Percentiles rank a stretch among this genome's conserved stretches.
Evolutionary conservation across 2,113 vertebrate genomes (phyloP).

Genomic region (Xenopus borealis): DNA sequence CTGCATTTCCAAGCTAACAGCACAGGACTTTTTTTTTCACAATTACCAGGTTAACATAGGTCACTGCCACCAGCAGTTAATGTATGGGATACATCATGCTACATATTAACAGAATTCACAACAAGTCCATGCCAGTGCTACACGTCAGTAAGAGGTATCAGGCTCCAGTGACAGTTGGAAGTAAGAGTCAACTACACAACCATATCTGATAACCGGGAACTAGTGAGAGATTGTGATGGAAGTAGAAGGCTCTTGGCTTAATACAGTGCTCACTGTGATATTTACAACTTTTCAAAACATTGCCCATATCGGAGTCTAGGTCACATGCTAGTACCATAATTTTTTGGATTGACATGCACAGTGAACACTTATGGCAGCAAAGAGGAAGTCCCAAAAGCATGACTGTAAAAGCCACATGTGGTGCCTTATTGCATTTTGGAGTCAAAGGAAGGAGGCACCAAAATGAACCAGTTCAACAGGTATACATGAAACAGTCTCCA

Average conservation of each 20-base stretch:
- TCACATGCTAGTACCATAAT: conserved; percentile 1
- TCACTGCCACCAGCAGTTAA: conserved; percentile 44
- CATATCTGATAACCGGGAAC: conserved; percentile 43
- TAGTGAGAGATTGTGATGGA: conserved; percentile 49
- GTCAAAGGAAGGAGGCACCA: background rate
- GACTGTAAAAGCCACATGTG: background rate
- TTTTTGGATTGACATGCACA: conserved; percentile 19
- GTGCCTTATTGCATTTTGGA: conserved; percentile 14
- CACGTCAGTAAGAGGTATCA: conserved; percentile 83
- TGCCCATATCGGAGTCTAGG: background rate
- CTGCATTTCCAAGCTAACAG: background rate
- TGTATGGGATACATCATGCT: conserved; percentile 85
- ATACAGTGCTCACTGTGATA: background rate
- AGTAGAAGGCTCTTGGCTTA: background rate
- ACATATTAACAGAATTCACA: conserved; percentile 79
- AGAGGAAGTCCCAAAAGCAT: background rate
- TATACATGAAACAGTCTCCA: background rate
- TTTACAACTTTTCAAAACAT: too few relatives aligned
- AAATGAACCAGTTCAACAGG: background rate
- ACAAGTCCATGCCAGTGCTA: conserved; percentile 94
- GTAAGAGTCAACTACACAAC: conserved; percentile 50
- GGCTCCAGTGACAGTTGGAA: conserved; percentile 35
- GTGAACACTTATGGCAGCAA: conserved; percentile 21
- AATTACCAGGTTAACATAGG: conserved; percentile 17
- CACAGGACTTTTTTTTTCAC: background rate